Evolutionary conservation across 2,113 vertebrate genomes (phyloP).

Genomic region (Arvicanthis niloticus): DNA sequence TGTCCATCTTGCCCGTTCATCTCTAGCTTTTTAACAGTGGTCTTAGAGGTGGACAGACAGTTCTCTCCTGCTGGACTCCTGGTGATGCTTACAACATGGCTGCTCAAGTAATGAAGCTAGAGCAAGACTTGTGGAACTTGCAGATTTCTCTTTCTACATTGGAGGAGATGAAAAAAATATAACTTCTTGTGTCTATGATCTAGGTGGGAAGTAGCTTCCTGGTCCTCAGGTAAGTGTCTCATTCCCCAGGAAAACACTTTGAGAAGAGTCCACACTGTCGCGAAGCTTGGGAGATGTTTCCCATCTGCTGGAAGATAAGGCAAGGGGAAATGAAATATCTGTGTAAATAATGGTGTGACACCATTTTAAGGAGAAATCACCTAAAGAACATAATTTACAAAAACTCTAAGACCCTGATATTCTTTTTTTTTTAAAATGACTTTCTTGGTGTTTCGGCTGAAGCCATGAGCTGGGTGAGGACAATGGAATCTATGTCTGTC

Average conservation of each 20-base stretch:
- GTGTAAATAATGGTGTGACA: background rate
- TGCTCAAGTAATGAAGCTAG: background rate
- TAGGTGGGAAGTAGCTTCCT: background rate
- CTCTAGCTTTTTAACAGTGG: background rate
- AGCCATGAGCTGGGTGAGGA: background rate
- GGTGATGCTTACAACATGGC: background rate
- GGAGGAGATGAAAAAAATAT: background rate
- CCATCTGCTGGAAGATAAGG: background rate
- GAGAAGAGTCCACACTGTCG: background rate
- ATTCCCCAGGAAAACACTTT: background rate
- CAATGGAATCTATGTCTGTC: background rate
- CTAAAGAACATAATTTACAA: background rate
- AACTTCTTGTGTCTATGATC: background rate
- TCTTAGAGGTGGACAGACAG: background rate
- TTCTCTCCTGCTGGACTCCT: background rate
- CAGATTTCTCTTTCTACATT: background rate
- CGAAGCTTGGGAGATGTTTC: background rate
- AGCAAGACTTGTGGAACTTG: background rate
- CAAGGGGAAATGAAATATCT: background rate
- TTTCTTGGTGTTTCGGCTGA: slow-evolving; percentile 7
- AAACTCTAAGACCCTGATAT: background rate
- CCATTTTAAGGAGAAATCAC: slow-evolving; percentile 24
- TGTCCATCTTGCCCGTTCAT: background rate
- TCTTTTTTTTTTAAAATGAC: slow-evolving; percentile 8
- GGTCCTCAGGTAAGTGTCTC: background rate